These are phyloP conservation scores for Globia sparganii DNA, from an alignment of 2,888 invertebrate genomes.

Conservation along the genomic window DNA sequence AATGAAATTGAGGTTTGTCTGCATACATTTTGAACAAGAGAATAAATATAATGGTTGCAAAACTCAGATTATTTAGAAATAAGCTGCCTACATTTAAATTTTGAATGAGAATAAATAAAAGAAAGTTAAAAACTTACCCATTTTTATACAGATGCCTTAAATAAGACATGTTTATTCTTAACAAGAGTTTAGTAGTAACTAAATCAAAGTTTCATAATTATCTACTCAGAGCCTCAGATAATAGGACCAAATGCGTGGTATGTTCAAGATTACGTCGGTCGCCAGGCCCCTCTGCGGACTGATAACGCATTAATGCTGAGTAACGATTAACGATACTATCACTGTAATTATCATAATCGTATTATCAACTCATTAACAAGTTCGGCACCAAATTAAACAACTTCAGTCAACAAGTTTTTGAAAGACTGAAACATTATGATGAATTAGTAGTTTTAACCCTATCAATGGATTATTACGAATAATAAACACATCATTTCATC, in stretches of 20 bases:
- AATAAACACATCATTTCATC: slow-evolving; percentile 25
- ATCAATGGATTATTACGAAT: background rate
- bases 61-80: background rate
- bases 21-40: background rate
- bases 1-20: background rate
- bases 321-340: slow-evolving; percentile 60
- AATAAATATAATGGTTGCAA: background rate
- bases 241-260: slow-evolving; percentile 50
- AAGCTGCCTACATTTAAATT: background rate
- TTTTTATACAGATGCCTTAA: slow-evolving; percentile 77
- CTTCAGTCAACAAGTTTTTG: slow-evolving; percentile 10
- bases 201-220: slow-evolving; percentile 72
- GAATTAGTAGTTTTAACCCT: background rate
- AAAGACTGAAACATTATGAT: slow-evolving; percentile 7
- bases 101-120: background rate
- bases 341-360: slow-evolving; percentile 66
- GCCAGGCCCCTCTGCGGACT: slow-evolving; percentile 66
- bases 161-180: slow-evolving; percentile 77
- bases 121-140: slow-evolving; percentile 74
- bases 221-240: slow-evolving; percentile 55
- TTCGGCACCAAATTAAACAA: slow-evolving; percentile 33
- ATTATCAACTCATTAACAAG: slow-evolving; percentile 67
- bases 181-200: slow-evolving; percentile 56
- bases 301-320: slow-evolving; percentile 54
- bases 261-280: slow-evolving; percentile 69